phyloP scores from a whole-genome alignment of 2,888 invertebrate species.

The Clitarchus hookeri region DNA sequence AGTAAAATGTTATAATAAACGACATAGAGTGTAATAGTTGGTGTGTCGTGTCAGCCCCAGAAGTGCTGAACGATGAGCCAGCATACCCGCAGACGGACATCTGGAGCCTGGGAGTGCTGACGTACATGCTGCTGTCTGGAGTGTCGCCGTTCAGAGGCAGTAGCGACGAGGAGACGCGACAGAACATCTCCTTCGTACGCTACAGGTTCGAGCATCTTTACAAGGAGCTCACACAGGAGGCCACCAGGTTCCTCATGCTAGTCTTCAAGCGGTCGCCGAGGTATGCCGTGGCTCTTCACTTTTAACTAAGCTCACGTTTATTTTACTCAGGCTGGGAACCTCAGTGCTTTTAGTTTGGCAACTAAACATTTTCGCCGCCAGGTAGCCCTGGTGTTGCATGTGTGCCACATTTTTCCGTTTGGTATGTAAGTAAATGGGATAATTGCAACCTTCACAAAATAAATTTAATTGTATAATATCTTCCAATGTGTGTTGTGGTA shows the following conservation, averaged over 20 bases:
- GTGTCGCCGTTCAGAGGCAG: slow-evolving; percentile 87
- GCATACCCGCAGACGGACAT: slow-evolving; percentile 91
- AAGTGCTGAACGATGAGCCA: slow-evolving; percentile 84
- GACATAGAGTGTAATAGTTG: no score
- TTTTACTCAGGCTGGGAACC: no score
- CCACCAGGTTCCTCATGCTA: slow-evolving; percentile 92
- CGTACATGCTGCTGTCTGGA: slow-evolving; percentile 92
- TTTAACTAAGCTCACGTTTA: no score
- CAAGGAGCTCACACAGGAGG: slow-evolving; percentile 92
- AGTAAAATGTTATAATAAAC: no score
- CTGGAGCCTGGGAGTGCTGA: slow-evolving; percentile 92
- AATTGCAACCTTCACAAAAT: no score
- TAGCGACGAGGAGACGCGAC: slow-evolving; percentile 81
- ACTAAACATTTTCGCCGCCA: no score
- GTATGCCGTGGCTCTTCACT: slow-evolving; percentile 54
- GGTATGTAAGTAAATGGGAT: no score
- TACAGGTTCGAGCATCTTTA: slow-evolving; percentile 93
- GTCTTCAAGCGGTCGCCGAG: slow-evolving; percentile 87
- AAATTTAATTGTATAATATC: no score
- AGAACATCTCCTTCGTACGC: slow-evolving; percentile 90
- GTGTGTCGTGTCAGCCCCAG: slow-evolving; percentile 69
- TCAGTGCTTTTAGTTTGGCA: no score
- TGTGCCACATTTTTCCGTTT: no score
- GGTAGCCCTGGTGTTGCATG: no score
- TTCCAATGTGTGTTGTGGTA: no score